Base-by-base conservation (phyloP, 2,113 vertebrate species). In the Serilophus lunatus region DNA sequence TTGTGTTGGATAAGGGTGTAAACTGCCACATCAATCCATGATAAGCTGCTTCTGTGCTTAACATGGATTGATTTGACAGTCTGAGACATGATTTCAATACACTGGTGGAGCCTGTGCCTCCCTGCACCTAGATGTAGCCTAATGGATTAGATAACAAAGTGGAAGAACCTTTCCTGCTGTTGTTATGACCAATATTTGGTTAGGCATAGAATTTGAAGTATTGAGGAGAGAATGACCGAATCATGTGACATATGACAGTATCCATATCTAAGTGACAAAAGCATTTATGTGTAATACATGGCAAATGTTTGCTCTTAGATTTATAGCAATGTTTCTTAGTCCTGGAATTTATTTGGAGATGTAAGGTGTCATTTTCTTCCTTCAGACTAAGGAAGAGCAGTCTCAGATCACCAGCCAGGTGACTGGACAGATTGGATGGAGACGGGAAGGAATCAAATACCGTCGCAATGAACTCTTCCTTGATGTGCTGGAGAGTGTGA, bases 371-470 rank as follows among this genome's bases (percentile, higher is more conserved):
- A 26, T 50, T 25, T 90, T n/a, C 80, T 81, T 47, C 49, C 12
- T 87, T 28, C 95, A 99, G 99, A 99, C 99, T 88, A 99, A 99
- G 97, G 99, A 99, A 96, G 99, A 99, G 81, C 99, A 99, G 96
- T 99, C 99, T 88, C 99, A 99, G 98, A 99, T 99, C 98, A 99
- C 99, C 83, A 99, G 99, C 98, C 99, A 99, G 97, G 99, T 99
- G 97, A 99, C 99, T 2, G 99, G 99, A n/a, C 99, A 99, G 98
- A 99, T 99, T 35, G 99, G 99, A 93, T 99, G 99, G 99, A 98
- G 99, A 75, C 99, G 99, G 6, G 99, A 99, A 95, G 99, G 99
- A 93, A 99, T 99, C 98, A 99, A 99, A 83, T 99, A 99, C 89
- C 99, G 99, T 76, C 99, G 99, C 84, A 99, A 99, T 23, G 99